These are phyloP conservation scores for Polyodon spathula DNA, from an alignment of 2,113 vertebrate species.

Conservation along the genomic window DNA sequence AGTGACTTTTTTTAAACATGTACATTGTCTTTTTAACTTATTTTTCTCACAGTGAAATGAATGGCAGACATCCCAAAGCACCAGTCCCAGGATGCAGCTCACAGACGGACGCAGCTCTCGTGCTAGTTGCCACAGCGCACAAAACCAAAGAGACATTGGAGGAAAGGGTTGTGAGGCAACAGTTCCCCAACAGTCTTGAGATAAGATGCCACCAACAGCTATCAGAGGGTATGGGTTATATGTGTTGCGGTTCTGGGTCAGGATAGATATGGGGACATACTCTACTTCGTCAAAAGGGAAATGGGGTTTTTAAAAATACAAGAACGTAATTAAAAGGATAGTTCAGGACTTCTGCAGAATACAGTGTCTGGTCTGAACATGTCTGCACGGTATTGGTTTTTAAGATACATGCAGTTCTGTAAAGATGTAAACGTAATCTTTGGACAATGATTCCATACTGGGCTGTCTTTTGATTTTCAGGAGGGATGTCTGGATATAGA, in stretches of 20 bases:
- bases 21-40: too few relatives aligned
- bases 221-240: not conserved
- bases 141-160: slow-evolving; percentile 23
- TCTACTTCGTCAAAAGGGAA: too few relatives aligned
- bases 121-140: too few relatives aligned
- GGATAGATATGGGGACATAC: too few relatives aligned
- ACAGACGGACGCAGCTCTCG: slow-evolving; percentile 32
- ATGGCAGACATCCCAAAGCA: slow-evolving; percentile 26
- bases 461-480: slow-evolving; percentile 24
- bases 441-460: not conserved
- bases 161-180: not conserved
- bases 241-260: too few relatives aligned
- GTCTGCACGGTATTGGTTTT: not conserved
- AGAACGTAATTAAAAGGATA: too few relatives aligned
- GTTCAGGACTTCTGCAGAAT: not conserved
- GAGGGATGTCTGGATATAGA: slow-evolving; percentile 29
- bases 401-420: not conserved
- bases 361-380: not conserved
- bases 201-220: not conserved
- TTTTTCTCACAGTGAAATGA: slow-evolving; percentile 32
- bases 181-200: slow-evolving; percentile 2
- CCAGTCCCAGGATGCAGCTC: slow-evolving; percentile 32
- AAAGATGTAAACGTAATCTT: not conserved
- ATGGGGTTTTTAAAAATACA: too few relatives aligned
- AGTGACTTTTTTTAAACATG: too few relatives aligned